These are phyloP conservation scores for Tuta absoluta DNA, from an alignment of 2,888 invertebrate genomes.

Conservation along the genomic window DNA sequence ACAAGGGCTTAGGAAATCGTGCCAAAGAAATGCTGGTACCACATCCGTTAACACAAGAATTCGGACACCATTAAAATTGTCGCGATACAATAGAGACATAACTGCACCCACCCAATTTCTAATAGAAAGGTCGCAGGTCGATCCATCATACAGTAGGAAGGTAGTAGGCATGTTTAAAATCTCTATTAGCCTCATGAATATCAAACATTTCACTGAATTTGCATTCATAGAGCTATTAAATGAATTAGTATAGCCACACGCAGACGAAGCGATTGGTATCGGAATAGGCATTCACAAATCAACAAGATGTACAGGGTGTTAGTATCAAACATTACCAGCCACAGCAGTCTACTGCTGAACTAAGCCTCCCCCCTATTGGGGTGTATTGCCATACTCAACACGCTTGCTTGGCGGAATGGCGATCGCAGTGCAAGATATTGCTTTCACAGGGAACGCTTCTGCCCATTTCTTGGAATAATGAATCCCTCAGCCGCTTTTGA, in stretches of 20 bases:
- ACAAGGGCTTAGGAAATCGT: neutral
- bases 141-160: slow-evolving; percentile 18
- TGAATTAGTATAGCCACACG: slow-evolving; percentile 7
- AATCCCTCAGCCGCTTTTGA: too few species aligned
- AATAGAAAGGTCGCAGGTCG: slow-evolving; percentile 19
- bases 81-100: neutral
- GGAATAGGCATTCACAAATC: slow-evolving; percentile 16
- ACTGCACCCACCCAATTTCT: slow-evolving; percentile 19
- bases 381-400: too few species aligned
- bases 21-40: neutral
- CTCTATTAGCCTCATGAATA: slow-evolving; percentile 22
- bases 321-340: too few species aligned
- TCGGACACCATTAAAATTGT: neutral
- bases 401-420: too few species aligned
- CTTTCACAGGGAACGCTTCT: too few species aligned
- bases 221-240: slow-evolving; percentile 8
- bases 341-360: too few species aligned
- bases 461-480: too few species aligned
- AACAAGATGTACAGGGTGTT: neutral
- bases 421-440: too few species aligned
- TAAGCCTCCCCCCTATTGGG: too few species aligned
- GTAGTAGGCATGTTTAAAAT: slow-evolving; percentile 13
- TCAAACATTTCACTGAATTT: slow-evolving; percentile 11
- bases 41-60: slow-evolving; percentile 11
- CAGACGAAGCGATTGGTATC: neutral